Base-by-base conservation (phyloP, 2,113 vertebrate genomes). In the Hippocampus mohnikei region DNA sequence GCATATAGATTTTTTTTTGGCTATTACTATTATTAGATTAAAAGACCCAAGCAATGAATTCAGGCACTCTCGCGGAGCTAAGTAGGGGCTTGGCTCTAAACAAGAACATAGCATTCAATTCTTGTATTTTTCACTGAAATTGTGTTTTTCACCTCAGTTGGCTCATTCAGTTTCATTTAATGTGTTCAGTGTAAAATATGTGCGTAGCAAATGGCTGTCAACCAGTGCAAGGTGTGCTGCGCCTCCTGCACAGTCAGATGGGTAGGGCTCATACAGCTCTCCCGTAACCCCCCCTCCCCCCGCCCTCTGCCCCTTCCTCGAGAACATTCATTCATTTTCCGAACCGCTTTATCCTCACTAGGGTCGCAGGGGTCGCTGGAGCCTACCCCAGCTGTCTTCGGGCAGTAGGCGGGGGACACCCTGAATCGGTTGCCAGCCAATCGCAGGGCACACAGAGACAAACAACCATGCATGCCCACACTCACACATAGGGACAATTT, bases 1-100 rank as follows among this genome's bases (percentile, higher is more conserved):
- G n/a, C 53, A 56, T 25, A 23, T 25, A 11, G 9, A 23, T 23
- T 55, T 55, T 55, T 55, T 15, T 11, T 58, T 25, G 1, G 16
- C 10, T 7, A 5, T 58, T 11, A 58, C 10, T 29, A 58, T 25
- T 58, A 27, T 29, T 25, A 8, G 67, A 72, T 73, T 75, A 53
- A 79, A 70, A 56, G 78, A 86, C 74, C 29, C 16, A 40, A 65
- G 46, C 33, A n/a, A 63, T 73, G 68, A 23, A 70, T 16, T 59
- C 29, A 33, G 29, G 29, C 29, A 33, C 29, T 33, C 29, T 33
- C 29, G 5, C 4, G 5, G 4, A 1, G 29, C 29, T 5, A 33
- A 33, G 29, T 33, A 33, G 29, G 29, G 29, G 29, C 1, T 33
- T 33, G 29, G 29, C 29, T 74, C 21, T 2, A 29, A 67, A n/a